Percentiles rank a stretch among this genome's conserved stretches.
Evolutionary conservation across 2,888 invertebrate species (phyloP).

Genomic region (Plemyria rubiginata): DNA sequence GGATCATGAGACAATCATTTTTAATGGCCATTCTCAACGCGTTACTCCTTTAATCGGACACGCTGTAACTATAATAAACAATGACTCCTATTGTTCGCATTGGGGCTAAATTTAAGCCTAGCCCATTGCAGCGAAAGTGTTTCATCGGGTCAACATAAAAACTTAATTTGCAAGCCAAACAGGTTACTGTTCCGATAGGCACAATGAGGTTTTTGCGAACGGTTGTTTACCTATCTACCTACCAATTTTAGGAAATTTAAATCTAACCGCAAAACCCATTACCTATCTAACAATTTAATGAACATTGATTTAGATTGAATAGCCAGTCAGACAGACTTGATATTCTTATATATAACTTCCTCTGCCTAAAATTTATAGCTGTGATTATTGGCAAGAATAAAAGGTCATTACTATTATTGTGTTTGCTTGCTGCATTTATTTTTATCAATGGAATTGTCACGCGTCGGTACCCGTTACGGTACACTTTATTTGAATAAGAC

Average conservation of each 20-base stretch:
- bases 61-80: constrained; percentile 53
- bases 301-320: constrained; percentile 4
- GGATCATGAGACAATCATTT: constrained; percentile 53
- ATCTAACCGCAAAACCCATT: constrained; percentile 5
- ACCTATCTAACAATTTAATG: constrained; percentile 6
- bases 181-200: not conserved
- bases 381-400: constrained; percentile 54
- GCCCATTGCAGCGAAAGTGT: constrained; percentile 36
- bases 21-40: constrained; percentile 47
- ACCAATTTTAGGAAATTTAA: not conserved
- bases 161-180: constrained; percentile 1
- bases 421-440: constrained; percentile 57
- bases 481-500: constrained; percentile 50
- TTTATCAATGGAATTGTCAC: constrained; percentile 77
- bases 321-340: constrained; percentile 8
- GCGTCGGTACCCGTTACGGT: constrained; percentile 66
- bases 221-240: not conserved
- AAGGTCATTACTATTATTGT: constrained; percentile 66
- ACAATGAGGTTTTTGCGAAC: constrained; percentile 8
- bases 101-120: constrained; percentile 39
- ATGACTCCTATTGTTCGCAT: constrained; percentile 51
- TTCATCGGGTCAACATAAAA: constrained; percentile 22
- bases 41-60: constrained; percentile 51
- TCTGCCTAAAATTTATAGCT: constrained; percentile 47
- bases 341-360: constrained; percentile 18